These are phyloP conservation scores for Lagria hirta DNA, from an alignment of 2,888 invertebrate species.

Conservation along the genomic window DNA sequence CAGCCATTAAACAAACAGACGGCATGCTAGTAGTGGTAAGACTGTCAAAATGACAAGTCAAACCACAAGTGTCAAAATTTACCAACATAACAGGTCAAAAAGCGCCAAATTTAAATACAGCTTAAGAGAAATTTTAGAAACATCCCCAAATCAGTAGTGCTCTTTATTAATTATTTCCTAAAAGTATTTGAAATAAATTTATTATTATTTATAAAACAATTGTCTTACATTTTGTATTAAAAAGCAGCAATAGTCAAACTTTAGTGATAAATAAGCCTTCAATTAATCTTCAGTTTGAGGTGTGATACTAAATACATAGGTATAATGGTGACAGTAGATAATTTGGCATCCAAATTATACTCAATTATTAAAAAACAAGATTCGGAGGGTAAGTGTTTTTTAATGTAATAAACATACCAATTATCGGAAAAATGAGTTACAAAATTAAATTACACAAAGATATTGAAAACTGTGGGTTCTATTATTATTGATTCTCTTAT, in stretches of 20 bases:
- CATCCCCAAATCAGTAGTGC: neutral
- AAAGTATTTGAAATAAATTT: too few relatives aligned
- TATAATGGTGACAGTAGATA: constrained; percentile 53
- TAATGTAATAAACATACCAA: too few relatives aligned
- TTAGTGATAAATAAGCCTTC: constrained; percentile 9
- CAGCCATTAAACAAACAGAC: constrained; percentile 28
- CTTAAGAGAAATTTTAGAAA: neutral
- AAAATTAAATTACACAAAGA: too few relatives aligned
- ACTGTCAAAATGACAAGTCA: constrained; percentile 20
- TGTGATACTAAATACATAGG: constrained; percentile 5
- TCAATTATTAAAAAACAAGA: constrained; percentile 57
- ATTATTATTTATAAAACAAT: neutral
- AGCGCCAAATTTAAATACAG: constrained; percentile 22
- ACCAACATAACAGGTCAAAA: constrained; percentile 15
- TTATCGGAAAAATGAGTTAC: too few relatives aligned
- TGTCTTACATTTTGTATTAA: neutral
- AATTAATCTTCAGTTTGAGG: too few relatives aligned
- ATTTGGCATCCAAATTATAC: constrained; percentile 63
- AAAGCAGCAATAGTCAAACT: neutral
- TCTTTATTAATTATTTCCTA: too few relatives aligned
- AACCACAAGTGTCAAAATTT: constrained; percentile 7
- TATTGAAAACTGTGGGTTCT: constrained; percentile 16
- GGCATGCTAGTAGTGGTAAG: constrained; percentile 13
- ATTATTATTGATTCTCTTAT: constrained; percentile 21
- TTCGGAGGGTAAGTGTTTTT: constrained; percentile 57